phyloP scores from a whole-genome alignment of 2,888 invertebrate genomes.

The Hyposoter didymator region DNA sequence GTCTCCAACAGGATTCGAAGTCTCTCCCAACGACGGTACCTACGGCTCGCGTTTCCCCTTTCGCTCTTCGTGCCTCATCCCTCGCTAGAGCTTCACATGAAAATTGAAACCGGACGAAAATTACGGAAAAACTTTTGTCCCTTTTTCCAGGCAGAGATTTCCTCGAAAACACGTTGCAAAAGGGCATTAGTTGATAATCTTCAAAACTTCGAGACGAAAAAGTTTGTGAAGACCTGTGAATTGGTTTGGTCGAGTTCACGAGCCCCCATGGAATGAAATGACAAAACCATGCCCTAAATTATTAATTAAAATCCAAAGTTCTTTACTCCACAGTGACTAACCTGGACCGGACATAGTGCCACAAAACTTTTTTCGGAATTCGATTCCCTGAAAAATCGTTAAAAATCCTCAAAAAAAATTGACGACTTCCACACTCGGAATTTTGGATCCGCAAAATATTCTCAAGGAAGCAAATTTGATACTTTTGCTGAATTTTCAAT shows the following conservation, averaged over 20 bases:
- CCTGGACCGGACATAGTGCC: background rate
- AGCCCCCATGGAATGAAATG: background rate
- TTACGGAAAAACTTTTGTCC: slow-evolving; percentile 50
- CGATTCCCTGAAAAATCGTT: too few relatives aligned
- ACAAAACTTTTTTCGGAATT: background rate
- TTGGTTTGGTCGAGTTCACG: background rate
- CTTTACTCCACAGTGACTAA: background rate
- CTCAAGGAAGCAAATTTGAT: too few relatives aligned
- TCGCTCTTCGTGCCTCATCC: background rate
- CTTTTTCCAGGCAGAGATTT: slow-evolving; percentile 3
- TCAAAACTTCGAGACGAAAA: background rate
- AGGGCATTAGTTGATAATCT: background rate
- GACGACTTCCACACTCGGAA: too few relatives aligned
- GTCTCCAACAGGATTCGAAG: slow-evolving; percentile 43
- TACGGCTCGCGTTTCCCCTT: background rate
- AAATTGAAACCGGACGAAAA: slow-evolving; percentile 30
- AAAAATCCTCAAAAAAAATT: too few relatives aligned
- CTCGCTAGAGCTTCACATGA: slow-evolving; percentile 20
- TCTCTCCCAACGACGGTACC: slow-evolving; percentile 14
- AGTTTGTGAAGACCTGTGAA: background rate
- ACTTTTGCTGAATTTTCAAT: too few relatives aligned
- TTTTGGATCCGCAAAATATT: too few relatives aligned
- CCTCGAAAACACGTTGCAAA: background rate
- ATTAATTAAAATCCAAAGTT: background rate
- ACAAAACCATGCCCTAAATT: background rate